Conservation (phyloP, 2,888 invertebrate species). For the Orthosia incerta region DNA sequence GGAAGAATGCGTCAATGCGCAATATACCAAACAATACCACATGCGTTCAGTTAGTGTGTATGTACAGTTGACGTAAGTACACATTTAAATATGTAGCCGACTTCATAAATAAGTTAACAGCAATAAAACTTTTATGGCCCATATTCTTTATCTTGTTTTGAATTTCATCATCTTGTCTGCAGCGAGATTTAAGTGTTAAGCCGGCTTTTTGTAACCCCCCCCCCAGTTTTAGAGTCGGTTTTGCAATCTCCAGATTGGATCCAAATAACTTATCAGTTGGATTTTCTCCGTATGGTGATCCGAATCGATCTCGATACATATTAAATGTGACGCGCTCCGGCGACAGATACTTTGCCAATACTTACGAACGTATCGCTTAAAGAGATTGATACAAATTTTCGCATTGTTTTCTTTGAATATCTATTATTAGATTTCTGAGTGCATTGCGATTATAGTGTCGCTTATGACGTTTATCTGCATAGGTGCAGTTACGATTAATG, state of each 20-base stretch:
- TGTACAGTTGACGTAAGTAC: slow-evolving; percentile 73
- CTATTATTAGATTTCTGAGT: slow-evolving; percentile 32
- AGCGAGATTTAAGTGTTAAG: slow-evolving; percentile 82
- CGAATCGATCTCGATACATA: slow-evolving; percentile 52
- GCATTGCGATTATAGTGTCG: slow-evolving; percentile 17
- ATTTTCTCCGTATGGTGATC: slow-evolving; percentile 58
- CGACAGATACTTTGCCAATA: slow-evolving; percentile 50
- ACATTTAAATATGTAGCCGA: slow-evolving; percentile 86
- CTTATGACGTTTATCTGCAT: slow-evolving; percentile 11
- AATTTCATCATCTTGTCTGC: slow-evolving; percentile 87
- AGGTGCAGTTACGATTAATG: slow-evolving; percentile 19
- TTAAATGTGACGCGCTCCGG: slow-evolving; percentile 51
- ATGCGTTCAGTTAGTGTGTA: slow-evolving; percentile 62
- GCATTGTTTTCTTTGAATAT: slow-evolving; percentile 45
- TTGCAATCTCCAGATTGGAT: slow-evolving; percentile 69
- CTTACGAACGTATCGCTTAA: slow-evolving; percentile 37
- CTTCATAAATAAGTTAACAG: slow-evolving; percentile 89
- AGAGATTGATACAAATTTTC: slow-evolving; percentile 37
- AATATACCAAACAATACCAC: slow-evolving; percentile 57
- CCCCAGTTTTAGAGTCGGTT: slow-evolving; percentile 63
- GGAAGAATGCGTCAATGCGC: slow-evolving; percentile 62
- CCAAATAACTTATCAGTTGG: slow-evolving; percentile 64
- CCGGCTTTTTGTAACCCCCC: slow-evolving; percentile 67
- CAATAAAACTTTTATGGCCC: slow-evolving; percentile 88
- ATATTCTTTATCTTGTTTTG: slow-evolving; percentile 89